Evolutionary conservation across 2,888 invertebrate species (phyloP).

Genomic region (Orthosia cruda): DNA sequence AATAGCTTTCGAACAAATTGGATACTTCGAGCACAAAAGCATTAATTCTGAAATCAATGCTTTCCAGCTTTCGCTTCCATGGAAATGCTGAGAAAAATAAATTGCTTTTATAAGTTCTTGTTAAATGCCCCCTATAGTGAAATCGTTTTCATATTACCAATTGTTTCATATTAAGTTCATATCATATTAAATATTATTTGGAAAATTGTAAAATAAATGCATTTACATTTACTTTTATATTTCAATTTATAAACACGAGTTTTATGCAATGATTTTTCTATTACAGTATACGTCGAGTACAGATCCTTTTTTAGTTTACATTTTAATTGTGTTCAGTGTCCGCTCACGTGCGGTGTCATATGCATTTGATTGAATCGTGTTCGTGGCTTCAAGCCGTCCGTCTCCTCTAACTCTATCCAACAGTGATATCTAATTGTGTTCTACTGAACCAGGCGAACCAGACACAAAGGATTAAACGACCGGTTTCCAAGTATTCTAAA

Average conservation of each 20-base stretch:
- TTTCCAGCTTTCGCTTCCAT: background rate
- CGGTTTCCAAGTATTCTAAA: constrained; percentile 19
- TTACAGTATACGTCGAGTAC: background rate
- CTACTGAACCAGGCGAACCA: constrained; percentile 13
- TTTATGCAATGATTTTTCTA: background rate
- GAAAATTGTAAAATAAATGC: background rate
- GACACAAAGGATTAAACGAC: constrained; percentile 29
- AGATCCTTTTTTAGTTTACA: constrained; percentile 16
- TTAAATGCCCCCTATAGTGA: background rate
- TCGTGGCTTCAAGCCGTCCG: constrained; percentile 6
- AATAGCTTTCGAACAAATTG: constrained; percentile 9
- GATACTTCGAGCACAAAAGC: background rate
- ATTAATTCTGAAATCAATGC: constrained; percentile 3
- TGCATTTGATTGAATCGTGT: constrained; percentile 11
- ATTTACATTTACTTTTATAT: background rate
- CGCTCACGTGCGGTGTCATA: constrained; percentile 1
- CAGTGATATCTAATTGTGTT: constrained; percentile 37
- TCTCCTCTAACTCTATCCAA: constrained; percentile 9
- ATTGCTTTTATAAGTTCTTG: constrained; percentile 1
- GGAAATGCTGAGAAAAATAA: background rate
- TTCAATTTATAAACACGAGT: background rate
- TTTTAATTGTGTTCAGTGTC: constrained; percentile 12
- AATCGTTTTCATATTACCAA: background rate
- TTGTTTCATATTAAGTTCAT: background rate
- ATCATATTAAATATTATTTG: no score